These are phyloP conservation scores for Toxotes jaculatrix DNA, from an alignment of 2,113 vertebrate genomes.

Conservation along the genomic window DNA sequence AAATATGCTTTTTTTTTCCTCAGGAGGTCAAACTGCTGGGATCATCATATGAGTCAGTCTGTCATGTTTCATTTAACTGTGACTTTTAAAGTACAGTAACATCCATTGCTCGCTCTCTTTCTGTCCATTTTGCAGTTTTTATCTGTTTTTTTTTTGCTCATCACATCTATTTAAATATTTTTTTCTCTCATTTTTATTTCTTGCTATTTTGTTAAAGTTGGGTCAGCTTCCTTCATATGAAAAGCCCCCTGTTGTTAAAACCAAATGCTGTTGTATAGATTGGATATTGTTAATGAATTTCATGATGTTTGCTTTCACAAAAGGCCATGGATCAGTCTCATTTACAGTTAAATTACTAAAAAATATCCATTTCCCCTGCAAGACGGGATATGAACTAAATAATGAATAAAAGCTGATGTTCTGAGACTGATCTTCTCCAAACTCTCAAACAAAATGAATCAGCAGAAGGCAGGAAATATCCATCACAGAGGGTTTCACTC, in stretches of 20 bases:
- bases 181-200: too few relatives aligned
- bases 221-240: neutral
- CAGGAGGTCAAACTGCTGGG: too few relatives aligned
- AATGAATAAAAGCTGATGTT: constrained; percentile 22
- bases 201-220: too few relatives aligned
- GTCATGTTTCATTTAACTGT: too few relatives aligned
- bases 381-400: constrained; percentile 20
- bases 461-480: constrained; percentile 17
- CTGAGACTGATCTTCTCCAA: constrained; percentile 1
- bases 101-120: too few relatives aligned
- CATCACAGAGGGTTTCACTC: constrained; percentile 7
- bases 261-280: constrained; percentile 8
- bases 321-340: neutral
- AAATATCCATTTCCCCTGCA: constrained; percentile 1
- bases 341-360: constrained; percentile 19
- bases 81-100: too few relatives aligned
- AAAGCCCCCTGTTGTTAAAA: neutral
- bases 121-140: too few relatives aligned
- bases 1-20: too few relatives aligned
- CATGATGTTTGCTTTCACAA: constrained; percentile 11
- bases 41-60: too few relatives aligned
- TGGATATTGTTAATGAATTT: constrained; percentile 5
- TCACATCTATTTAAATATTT: too few relatives aligned
- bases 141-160: too few relatives aligned
- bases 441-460: constrained; percentile 20